A percentile compares a stretch with the other conserved stretches of the same genome.
These are phyloP conservation scores for Mesaphorura yosii DNA, from an alignment of 1,140 invertebrate species.

Conservation along the genomic window DNA sequence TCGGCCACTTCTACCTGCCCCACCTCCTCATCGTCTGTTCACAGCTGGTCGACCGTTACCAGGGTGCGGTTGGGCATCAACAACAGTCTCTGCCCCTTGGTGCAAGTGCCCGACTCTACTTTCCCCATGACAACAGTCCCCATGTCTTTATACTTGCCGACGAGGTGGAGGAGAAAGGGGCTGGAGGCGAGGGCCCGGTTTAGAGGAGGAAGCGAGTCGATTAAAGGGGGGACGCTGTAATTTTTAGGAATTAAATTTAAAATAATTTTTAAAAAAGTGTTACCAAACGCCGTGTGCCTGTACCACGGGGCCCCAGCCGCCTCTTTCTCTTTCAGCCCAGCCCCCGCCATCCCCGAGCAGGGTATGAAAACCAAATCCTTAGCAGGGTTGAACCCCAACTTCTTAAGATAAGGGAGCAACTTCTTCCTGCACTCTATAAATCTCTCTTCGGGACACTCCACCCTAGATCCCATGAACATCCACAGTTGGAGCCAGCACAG, in stretches of 20 bases:
- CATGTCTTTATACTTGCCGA: slow-evolving; percentile 99
- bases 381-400: slow-evolving; percentile 91
- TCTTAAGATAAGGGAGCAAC: slow-evolving; percentile 87
- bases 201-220: slow-evolving; percentile 82
- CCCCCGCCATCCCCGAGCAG: slow-evolving; percentile 88
- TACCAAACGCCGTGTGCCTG: slow-evolving; percentile 38
- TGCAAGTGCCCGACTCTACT: slow-evolving; percentile 88
- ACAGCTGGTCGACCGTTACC: slow-evolving; percentile 88
- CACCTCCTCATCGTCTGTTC: slow-evolving; percentile 95
- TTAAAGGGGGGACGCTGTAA: no score
- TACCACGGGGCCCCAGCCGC: slow-evolving; percentile 84
- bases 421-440: slow-evolving; percentile 76
- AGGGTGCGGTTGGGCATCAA: slow-evolving; percentile 98
- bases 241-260: no score
- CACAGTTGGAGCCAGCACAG: no score
- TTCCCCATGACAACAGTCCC: slow-evolving; percentile 99
- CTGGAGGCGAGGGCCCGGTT: slow-evolving; percentile 73
- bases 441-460: slow-evolving; percentile 85
- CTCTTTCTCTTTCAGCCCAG: slow-evolving; percentile 69
- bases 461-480: no score
- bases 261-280: neutral
- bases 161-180: slow-evolving; percentile 94
- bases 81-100: slow-evolving; percentile 77
- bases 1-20: slow-evolving; percentile 85
- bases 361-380: slow-evolving; percentile 97